These are phyloP conservation scores for Melikaiella ostensackeni DNA, from an alignment of 2,888 invertebrate genomes.

Conservation along the genomic window DNA sequence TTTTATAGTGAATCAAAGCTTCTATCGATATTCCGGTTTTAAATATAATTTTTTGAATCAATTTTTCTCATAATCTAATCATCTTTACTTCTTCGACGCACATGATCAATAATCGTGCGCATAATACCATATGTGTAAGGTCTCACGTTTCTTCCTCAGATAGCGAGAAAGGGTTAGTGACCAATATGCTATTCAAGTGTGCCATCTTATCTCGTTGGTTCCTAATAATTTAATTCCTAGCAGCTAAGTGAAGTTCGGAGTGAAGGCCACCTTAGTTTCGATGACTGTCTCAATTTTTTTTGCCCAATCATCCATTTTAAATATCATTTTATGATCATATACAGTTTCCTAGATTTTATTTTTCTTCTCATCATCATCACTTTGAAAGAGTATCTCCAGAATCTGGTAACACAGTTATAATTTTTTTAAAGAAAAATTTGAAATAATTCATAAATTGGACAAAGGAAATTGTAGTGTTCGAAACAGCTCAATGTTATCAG, in stretches of 20 bases:
- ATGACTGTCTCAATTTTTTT: conserved; percentile 14
- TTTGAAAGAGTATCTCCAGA: not conserved
- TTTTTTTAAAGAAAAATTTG: no score
- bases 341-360: not conserved
- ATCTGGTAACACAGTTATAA: not conserved
- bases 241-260: conserved; percentile 38
- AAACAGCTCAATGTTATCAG: conserved; percentile 19
- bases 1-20: not conserved
- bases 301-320: not conserved
- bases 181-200: conserved; percentile 47
- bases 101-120: not conserved
- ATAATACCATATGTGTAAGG: conserved; percentile 30
- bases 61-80: not conserved
- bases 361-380: not conserved
- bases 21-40: not conserved
- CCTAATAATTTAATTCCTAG: conserved; percentile 44
- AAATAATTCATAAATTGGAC: conserved; percentile 21
- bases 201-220: conserved; percentile 48
- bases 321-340: not conserved
- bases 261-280: conserved; percentile 33
- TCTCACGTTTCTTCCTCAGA: conserved; percentile 54
- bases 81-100: not conserved
- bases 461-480: conserved; percentile 18
- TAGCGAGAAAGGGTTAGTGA: conserved; percentile 44
- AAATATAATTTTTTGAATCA: not conserved